Conservation (phyloP, 2,888 invertebrate genomes). For the Ctenicera cuprea region DNA sequence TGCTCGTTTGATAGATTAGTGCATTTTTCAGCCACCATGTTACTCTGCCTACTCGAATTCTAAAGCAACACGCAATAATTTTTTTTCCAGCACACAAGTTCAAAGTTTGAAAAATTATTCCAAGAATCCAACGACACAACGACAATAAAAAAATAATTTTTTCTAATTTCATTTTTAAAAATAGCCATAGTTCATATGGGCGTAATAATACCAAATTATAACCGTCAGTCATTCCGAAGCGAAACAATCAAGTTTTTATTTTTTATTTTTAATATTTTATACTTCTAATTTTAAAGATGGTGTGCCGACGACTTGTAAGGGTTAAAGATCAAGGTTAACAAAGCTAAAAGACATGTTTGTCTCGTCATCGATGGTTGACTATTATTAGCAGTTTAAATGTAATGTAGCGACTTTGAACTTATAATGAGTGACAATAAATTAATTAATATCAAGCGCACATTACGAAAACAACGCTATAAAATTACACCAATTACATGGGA, state of each 20-base stretch:
- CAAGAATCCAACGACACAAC: too few relatives aligned
- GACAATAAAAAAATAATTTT: not conserved
- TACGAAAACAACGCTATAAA: too few relatives aligned
- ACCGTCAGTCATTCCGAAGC: slow-evolving; percentile 3
- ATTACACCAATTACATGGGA: too few relatives aligned
- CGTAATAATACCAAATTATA: slow-evolving; percentile 1
- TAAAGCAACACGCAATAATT: slow-evolving; percentile 5
- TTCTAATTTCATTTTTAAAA: not conserved
- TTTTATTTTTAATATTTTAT: not conserved
- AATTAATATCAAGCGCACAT: not conserved
- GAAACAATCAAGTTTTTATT: not conserved
- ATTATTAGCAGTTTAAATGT: not conserved
- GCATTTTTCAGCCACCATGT: slow-evolving; percentile 34
- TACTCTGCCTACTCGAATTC: slow-evolving; percentile 24
- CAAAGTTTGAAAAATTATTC: not conserved
- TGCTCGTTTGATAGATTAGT: slow-evolving; percentile 45
- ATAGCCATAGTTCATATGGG: too few relatives aligned
- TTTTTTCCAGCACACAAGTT: not conserved
- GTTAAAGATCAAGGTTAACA: slow-evolving; percentile 13
- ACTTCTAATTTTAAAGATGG: not conserved
- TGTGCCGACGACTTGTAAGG: not conserved
- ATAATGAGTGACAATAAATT: not conserved
- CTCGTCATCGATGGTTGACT: not conserved
- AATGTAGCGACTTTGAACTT: slow-evolving; percentile 3
- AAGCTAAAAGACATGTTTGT: slow-evolving; percentile 1